Conservation (phyloP, 2,888 invertebrate species). For the Celastrina argiolus region DNA sequence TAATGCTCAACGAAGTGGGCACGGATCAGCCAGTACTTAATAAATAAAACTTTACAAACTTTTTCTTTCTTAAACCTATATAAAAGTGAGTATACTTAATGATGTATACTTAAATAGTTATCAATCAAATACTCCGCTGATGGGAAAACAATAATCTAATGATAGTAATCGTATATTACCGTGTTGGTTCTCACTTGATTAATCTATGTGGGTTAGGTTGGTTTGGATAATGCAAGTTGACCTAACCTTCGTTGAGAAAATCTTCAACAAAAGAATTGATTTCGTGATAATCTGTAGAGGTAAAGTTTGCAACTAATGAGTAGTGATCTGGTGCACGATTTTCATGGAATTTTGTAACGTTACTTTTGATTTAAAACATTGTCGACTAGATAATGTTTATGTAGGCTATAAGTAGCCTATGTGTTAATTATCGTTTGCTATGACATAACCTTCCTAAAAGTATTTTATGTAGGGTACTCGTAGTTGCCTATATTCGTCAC, state of each 20-base stretch:
- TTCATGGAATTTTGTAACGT: not conserved
- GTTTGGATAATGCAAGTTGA: constrained; percentile 8
- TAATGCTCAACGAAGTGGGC: too few relatives aligned
- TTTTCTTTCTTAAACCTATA: not conserved
- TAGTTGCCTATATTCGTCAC: too few relatives aligned
- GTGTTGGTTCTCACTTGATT: not conserved
- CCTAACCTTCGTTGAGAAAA: constrained; percentile 18
- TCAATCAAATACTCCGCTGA: constrained; percentile 34
- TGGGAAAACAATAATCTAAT: constrained; percentile 46
- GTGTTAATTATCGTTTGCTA: too few relatives aligned
- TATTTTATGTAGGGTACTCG: too few relatives aligned
- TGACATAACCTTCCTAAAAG: too few relatives aligned
- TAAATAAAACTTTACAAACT: not conserved
- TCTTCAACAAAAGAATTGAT: constrained; percentile 16
- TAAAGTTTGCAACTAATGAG: not conserved
- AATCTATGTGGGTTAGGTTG: constrained; percentile 10
- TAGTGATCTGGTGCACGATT: not conserved
- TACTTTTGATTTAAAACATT: not conserved
- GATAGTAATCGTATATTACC: constrained; percentile 44
- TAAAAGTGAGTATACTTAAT: not conserved
- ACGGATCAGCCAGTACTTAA: not conserved
- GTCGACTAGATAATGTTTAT: too few relatives aligned
- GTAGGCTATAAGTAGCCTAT: too few relatives aligned
- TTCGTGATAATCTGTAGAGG: not conserved
- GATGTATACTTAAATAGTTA: constrained; percentile 13